Base-by-base conservation (phyloP, 2,888 invertebrate genomes). In the Xestia sexstrigata region DNA sequence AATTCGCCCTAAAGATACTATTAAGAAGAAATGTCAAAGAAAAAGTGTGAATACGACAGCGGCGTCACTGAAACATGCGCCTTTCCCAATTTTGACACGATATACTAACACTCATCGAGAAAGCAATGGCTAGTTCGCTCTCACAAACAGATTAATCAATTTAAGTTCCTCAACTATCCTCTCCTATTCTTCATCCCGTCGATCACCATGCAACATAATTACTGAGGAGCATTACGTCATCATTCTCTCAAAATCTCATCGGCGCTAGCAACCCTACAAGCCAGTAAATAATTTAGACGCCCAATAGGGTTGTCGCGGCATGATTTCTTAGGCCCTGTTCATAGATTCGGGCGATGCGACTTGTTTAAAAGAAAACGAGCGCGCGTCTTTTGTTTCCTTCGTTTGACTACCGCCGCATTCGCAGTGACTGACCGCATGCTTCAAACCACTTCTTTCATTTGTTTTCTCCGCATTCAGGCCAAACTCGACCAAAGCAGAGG, bases 251-350 rank as follows among this genome's bases (percentile, higher is more conserved):
- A 84, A 76, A 76, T 72, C 47, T 70, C 66, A 65, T 26, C 72
- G 35, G 35, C 35, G 58, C 66, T 78, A 70, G 5, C 82, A 84
- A 68, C 85, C 82, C 82, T 87, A 49, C 0, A 62, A 49, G 35
- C 39, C 49, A 5, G 66, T 78, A 58, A 85, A 87, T 81, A 79
- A 83, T 87, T 87, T 65, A 87, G 68, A 49, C 65, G 62, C 42
- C 63, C 55, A 70, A 83, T 85, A 85, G 84, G 87, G 87, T 79
- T 87, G 86, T 87, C 72, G 66, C 66, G 63, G 52, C 55, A 74
- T 79, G 62, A 77, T 79, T 87, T 83, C 74, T 74, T 74, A 83
- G 17, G 65, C 20, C 1, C 20, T 62, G 20, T 20, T n/a, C 42
- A 42, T 15, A 3, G 15, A n/a, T 42, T 65, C n/a, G 9, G 42